Evolutionary conservation across 2,797 vertebrate genomes (phyloP).

Genomic region (Petrocephalus schoutedeni): DNA sequence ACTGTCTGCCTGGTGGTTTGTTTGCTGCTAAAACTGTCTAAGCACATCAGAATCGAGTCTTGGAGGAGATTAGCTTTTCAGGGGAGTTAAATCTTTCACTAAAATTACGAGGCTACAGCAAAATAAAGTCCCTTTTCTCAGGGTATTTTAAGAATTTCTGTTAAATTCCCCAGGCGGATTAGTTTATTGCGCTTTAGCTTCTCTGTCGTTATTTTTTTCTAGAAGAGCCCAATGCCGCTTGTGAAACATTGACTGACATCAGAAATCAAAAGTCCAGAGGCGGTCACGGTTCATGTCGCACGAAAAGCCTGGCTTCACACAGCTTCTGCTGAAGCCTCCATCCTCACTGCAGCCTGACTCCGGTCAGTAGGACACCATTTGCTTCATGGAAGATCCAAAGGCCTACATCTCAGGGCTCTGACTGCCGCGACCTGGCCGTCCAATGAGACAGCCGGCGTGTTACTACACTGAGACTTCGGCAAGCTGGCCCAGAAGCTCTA

Average conservation of each 20-base stretch:
- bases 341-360: neutral
- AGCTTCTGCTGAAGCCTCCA: neutral
- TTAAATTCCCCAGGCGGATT: neutral
- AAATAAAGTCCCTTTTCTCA: neutral
- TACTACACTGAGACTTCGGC: neutral
- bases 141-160: neutral
- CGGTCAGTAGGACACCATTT: neutral
- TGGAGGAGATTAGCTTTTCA: neutral
- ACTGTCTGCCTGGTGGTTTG: neutral
- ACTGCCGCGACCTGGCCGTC: neutral
- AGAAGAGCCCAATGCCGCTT: neutral
- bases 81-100: neutral
- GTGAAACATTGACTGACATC: neutral
- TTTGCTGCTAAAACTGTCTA: neutral
- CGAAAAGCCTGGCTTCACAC: neutral
- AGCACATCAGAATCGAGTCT: neutral
- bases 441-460: neutral
- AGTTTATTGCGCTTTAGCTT: neutral
- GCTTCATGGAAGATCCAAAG: neutral
- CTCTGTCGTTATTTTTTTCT: neutral
- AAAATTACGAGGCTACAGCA: neutral
- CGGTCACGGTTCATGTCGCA: neutral
- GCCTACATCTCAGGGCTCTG: neutral
- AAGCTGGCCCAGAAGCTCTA: neutral
- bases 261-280: neutral